Percentiles rank a stretch among this genome's conserved stretches.
Conservation (phyloP, 2,113 vertebrate genomes). For the Furnarius figulus region DNA sequence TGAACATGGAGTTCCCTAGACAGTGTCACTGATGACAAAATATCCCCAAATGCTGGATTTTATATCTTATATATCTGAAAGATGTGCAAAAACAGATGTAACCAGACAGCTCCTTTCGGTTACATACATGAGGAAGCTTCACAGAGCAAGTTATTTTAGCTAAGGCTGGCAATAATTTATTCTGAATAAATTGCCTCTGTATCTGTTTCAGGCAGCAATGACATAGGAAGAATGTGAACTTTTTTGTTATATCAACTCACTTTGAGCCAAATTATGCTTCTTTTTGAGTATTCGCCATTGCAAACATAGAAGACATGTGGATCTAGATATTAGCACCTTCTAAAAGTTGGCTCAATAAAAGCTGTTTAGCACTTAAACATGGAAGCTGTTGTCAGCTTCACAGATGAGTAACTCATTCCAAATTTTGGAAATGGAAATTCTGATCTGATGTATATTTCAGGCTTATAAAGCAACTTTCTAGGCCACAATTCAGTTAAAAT, state of each 20-base stretch:
- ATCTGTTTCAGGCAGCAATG: constrained; percentile 72
- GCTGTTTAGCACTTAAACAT: constrained; percentile 67
- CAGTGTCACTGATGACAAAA: constrained; percentile 43
- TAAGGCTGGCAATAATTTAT: constrained; percentile 77
- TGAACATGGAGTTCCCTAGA: constrained; percentile 61
- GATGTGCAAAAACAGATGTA: constrained; percentile 63
- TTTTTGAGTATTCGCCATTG: constrained; percentile 60
- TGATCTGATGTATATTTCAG: constrained; percentile 53
- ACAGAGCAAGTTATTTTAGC: constrained; percentile 64
- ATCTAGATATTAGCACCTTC: constrained; percentile 69
- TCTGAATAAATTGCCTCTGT: constrained; percentile 76
- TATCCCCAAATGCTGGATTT: constrained; percentile 58
- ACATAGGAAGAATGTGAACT: constrained; percentile 64
- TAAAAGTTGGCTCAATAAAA: constrained; percentile 70
- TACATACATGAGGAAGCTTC: constrained; percentile 65
- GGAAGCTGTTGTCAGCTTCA: constrained; percentile 70
- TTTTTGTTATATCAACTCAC: constrained; percentile 47
- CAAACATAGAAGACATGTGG: constrained; percentile 62
- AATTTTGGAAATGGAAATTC: constrained; percentile 62
- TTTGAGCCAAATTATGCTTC: constrained; percentile 59
- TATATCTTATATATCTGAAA: constrained; percentile 58
- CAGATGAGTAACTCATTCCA: constrained; percentile 58
- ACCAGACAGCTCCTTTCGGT: constrained; percentile 54
- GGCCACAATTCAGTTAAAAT: constrained; percentile 42
- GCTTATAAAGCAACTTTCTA: constrained; percentile 48